Conservation (phyloP, 2,797 vertebrate species). For the Karalla daura region DNA sequence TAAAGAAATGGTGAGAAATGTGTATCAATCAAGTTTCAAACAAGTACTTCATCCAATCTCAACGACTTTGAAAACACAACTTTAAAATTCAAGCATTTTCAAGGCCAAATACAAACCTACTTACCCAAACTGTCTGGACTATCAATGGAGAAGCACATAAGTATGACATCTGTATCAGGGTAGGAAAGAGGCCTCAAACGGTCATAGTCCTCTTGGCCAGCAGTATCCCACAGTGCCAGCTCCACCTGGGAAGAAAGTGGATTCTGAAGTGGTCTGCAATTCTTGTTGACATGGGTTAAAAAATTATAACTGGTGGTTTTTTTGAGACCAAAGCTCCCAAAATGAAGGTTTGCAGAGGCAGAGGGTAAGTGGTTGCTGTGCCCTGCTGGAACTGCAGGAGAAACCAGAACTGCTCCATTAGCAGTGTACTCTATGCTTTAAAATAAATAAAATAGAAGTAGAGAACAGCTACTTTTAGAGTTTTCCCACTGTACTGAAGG, state of each 20-base stretch:
- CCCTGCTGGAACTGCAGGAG: slow-evolving; percentile 52
- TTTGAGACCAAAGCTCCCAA: no score
- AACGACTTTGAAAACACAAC: no score
- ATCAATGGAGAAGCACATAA: slow-evolving; percentile 99
- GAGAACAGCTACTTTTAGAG: slow-evolving; percentile 71
- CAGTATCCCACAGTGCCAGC: slow-evolving; percentile 97
- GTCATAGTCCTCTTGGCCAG: slow-evolving; percentile 98
- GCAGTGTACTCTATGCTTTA: slow-evolving; percentile 52
- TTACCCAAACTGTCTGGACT: slow-evolving; percentile 97
- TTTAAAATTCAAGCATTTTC: no score
- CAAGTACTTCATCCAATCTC: no score
- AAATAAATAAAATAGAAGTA: slow-evolving; percentile 36
- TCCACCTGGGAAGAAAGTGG: slow-evolving; percentile 90
- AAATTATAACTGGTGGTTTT: no score
- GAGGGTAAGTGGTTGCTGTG: slow-evolving; percentile 61
- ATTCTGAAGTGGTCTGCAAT: no score
- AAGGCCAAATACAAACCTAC: no score
- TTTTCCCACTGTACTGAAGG: slow-evolving; percentile 25
- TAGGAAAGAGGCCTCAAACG: slow-evolving; percentile 96
- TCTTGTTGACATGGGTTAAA: no score
- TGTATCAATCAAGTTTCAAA: no score
- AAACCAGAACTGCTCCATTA: slow-evolving; percentile 53
- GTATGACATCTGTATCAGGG: slow-evolving; percentile 97
- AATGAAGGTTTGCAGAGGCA: slow-evolving; percentile 76
- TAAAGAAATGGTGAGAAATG: no score